These are phyloP conservation scores for Passer montanus DNA, from an alignment of 2,113 vertebrate species.

Conservation along the genomic window DNA sequence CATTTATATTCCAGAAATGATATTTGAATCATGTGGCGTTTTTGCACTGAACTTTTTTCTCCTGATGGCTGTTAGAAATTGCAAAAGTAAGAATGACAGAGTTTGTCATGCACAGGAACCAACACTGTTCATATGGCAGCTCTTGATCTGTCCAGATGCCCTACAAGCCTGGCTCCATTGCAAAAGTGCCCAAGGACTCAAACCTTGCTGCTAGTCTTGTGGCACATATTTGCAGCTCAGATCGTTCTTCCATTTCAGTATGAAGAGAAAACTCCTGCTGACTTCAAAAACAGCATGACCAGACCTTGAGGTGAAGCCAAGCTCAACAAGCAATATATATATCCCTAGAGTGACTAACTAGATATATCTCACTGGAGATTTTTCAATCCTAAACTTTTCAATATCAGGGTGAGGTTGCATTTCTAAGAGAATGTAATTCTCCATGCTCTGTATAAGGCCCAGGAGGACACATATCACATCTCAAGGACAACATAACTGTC, in stretches of 20 bases:
- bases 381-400: not conserved
- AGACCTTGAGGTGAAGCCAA: not conserved
- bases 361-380: not conserved
- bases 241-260: not conserved
- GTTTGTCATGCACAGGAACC: not conserved
- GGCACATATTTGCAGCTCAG: not conserved
- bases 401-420: not conserved
- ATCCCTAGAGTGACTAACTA: not conserved
- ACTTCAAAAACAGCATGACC: not conserved
- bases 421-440: not conserved
- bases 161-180: not conserved
- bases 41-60: conserved; percentile 6
- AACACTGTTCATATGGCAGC: not conserved
- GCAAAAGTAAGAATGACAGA: conserved; percentile 8
- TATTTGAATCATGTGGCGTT: not conserved
- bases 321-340: not conserved
- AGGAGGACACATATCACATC: not conserved
- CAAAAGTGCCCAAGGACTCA: not conserved
- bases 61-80: not conserved
- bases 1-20: not conserved
- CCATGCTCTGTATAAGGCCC: not conserved
- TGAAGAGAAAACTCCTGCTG: not conserved
- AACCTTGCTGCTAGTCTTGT: not conserved
- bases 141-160: not conserved
- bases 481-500: not conserved